phyloP scores from a whole-genome alignment of 1,140 invertebrate species.

The Babylonia areolata region DNA sequence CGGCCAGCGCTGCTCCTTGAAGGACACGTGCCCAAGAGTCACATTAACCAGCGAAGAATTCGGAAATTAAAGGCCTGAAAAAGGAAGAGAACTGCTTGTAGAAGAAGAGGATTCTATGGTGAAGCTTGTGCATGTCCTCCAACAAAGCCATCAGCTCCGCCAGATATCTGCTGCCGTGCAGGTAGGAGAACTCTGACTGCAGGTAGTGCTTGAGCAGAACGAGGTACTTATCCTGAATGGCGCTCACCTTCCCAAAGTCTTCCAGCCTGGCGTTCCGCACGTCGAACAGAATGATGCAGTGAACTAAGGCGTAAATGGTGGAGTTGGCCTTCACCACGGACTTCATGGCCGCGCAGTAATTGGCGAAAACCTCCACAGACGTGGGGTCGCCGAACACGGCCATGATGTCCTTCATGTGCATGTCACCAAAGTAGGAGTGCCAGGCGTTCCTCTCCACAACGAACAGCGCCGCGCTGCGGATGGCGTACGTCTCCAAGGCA shows the following conservation, averaged over 20 bases:
- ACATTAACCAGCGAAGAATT: not conserved
- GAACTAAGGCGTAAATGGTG: conserved; percentile 2
- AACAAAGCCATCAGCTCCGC: not conserved
- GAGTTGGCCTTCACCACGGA: not conserved
- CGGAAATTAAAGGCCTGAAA: not conserved
- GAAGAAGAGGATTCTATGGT: not conserved
- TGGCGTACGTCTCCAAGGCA: not conserved
- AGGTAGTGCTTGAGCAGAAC: conserved; percentile 34
- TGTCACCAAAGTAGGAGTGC: not conserved
- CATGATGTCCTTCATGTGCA: not conserved
- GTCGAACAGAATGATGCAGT: conserved; percentile 12
- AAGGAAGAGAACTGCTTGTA: not conserved
- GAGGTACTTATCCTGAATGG: not conserved
- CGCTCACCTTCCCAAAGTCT: not conserved
- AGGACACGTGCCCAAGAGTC: too few relatives aligned
- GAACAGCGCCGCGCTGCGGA: not conserved
- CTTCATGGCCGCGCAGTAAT: conserved; percentile 17
- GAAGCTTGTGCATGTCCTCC: not conserved
- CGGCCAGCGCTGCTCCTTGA: too few relatives aligned
- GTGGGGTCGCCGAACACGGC: conserved; percentile 41
- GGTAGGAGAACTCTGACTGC: conserved; percentile 25
- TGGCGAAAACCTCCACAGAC: conserved; percentile 63
- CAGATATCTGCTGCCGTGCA: conserved; percentile 28
- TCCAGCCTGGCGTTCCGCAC: not conserved
- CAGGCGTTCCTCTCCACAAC: not conserved